A percentile compares a stretch with the other conserved stretches of the same genome.
These are phyloP conservation scores for Pardosa pseudoannulata DNA, from an alignment of 2,888 invertebrate species.

Conservation along the genomic window DNA sequence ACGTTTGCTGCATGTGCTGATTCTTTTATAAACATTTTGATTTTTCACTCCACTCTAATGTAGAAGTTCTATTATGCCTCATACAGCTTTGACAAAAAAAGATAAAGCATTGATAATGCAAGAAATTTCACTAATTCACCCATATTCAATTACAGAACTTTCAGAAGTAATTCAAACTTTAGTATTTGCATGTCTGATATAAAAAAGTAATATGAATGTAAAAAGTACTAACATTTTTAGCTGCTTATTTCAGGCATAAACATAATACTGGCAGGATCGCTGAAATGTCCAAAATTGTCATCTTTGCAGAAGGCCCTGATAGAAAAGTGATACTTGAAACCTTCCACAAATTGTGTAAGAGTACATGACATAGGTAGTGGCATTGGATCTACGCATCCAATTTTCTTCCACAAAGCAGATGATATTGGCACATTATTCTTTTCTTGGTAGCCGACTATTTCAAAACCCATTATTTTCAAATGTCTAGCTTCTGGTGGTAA, in stretches of 20 bases:
- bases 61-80: too few relatives aligned
- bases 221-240: too few relatives aligned
- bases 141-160: too few relatives aligned
- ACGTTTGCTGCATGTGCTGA: too few relatives aligned
- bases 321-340: constrained; percentile 26
- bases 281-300: constrained; percentile 5
- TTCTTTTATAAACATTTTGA: too few relatives aligned
- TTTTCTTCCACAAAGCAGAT: constrained; percentile 27
- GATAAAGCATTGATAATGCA: too few relatives aligned
- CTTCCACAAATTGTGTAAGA: constrained; percentile 33
- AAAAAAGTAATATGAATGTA: too few relatives aligned
- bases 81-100: too few relatives aligned
- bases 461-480: background rate
- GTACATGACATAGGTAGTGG: constrained; percentile 41
- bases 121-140: too few relatives aligned
- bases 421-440: background rate
- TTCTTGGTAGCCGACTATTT: constrained; percentile 42
- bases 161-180: too few relatives aligned
- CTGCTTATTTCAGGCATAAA: background rate
- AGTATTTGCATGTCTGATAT: too few relatives aligned
- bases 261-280: constrained; percentile 35
- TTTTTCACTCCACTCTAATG: too few relatives aligned
- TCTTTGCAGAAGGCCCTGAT: constrained; percentile 31
- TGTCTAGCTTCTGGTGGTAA: background rate
- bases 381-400: constrained; percentile 36